Percentiles rank a stretch among this genome's conserved stretches.
These are phyloP conservation scores for Echiichthys vipera DNA, from an alignment of 2,797 vertebrate species.

Conservation along the genomic window DNA sequence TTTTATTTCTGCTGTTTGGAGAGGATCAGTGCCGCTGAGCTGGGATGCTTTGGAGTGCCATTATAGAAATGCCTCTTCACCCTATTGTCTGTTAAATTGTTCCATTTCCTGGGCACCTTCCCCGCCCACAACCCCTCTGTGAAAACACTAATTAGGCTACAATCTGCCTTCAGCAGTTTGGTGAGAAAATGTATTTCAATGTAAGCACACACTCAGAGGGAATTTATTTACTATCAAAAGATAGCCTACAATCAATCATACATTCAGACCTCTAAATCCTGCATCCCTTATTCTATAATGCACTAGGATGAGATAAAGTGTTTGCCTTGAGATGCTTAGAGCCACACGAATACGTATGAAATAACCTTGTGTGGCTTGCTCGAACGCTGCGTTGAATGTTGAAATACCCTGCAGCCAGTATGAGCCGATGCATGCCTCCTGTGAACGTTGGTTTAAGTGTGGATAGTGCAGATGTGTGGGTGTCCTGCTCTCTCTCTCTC, in stretches of 20 bases:
- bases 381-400: slow-evolving; percentile 29
- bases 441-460: slow-evolving; percentile 51
- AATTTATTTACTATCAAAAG: slow-evolving; percentile 45
- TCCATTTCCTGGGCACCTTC: slow-evolving; percentile 72
- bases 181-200: slow-evolving; percentile 41
- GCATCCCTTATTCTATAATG: slow-evolving; percentile 14
- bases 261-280: background rate
- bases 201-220: slow-evolving; percentile 13
- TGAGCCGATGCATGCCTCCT: slow-evolving; percentile 53
- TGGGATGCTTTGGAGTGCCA: slow-evolving; percentile 59
- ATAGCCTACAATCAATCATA: background rate
- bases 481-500: slow-evolving; percentile 47
- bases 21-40: slow-evolving; percentile 50
- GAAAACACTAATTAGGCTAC: slow-evolving; percentile 61
- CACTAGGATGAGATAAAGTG: slow-evolving; percentile 5
- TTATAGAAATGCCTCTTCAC: slow-evolving; percentile 74
- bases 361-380: slow-evolving; percentile 37
- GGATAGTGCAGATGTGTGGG: slow-evolving; percentile 70
- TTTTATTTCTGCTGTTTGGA: slow-evolving; percentile 39
- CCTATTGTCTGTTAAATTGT: slow-evolving; percentile 73
- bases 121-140: slow-evolving; percentile 44
- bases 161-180: slow-evolving; percentile 29
- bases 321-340: slow-evolving; percentile 16
- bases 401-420: slow-evolving; percentile 53
- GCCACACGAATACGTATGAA: slow-evolving; percentile 17